These are phyloP conservation scores for Sylvilagus floridanus DNA, from an alignment of 2,797 vertebrate genomes.

Conservation along the genomic window DNA sequence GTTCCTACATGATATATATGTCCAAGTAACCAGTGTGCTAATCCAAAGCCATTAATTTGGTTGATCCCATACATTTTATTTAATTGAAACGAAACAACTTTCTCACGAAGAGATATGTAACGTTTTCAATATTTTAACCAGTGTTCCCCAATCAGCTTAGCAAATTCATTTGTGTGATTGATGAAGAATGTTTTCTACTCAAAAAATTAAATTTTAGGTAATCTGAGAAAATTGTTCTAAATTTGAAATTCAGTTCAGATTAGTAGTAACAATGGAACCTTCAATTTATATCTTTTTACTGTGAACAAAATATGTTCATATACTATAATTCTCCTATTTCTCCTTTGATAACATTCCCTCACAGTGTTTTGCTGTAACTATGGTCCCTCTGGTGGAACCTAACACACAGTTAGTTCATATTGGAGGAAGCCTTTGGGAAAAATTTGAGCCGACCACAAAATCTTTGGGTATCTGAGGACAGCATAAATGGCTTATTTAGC, in stretches of 20 bases:
- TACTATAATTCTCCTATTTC: neutral
- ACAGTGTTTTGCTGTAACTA: neutral
- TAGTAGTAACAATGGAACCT: neutral
- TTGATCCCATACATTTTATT: neutral
- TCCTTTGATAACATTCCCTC: neutral
- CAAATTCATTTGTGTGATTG: neutral
- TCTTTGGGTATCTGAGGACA: neutral
- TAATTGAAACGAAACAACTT: neutral
- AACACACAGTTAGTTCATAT: neutral
- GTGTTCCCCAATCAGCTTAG: neutral
- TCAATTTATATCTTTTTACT: neutral
- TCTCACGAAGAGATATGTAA: neutral
- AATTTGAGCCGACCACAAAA: neutral
- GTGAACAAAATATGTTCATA: neutral
- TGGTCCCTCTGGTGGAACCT: neutral
- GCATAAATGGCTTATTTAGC: neutral
- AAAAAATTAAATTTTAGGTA: neutral
- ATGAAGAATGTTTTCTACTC: neutral
- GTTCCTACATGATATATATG: neutral
- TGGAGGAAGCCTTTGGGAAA: neutral
- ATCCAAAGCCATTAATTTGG: neutral
- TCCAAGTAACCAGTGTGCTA: neutral
- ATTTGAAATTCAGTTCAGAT: conserved; percentile 15
- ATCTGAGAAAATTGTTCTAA: conserved; percentile 26
- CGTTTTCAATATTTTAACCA: neutral